Base-by-base conservation (phyloP, 2,888 invertebrate genomes). In the Cosmorhoe ocellata region DNA sequence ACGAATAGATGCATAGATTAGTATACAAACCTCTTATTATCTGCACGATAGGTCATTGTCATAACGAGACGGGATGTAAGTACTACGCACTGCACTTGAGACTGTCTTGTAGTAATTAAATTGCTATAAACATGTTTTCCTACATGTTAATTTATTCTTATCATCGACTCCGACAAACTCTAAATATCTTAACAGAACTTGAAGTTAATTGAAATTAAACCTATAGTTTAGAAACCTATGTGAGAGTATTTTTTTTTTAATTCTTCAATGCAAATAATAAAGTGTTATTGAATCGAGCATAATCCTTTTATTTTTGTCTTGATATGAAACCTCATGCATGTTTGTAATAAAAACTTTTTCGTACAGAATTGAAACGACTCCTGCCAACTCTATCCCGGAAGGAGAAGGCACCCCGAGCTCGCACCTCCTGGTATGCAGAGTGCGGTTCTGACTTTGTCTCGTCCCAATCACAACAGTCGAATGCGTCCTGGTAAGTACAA, bases 351-450 rank as follows among this genome's bases (percentile, higher is more conserved):
- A 28, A 10, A 5, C 10, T 30, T 12, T 44, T n/a, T 27, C 10
- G 10, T 49, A 40, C 79, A 90, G 90, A 90, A 69, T 63, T 88
- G 71, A 90, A 87, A 69, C 83, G 88, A 47, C 71, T 89, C 44
- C 74, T 90, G 71, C 90, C 88, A 63, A 84, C 88, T 54, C 66
- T 86, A 53, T 79, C 82, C 59, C 79, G 87, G 62, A 85, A 90
- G 74, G 90, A 89, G 58, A 84, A 87, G 77, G 75, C 78, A 63
- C 81, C 86, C 59, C 79, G 85, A 51, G 80, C 85, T 54, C 81
- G 91, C 60, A 93, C 93, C 9, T 94, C 93, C 2, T 94, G 94
- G 94, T 94, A 94, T 77, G 92, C 94, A 0, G 94, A 94, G 69
- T 93, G 93, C 66, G 93, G 93, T 4, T 91, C 79, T 45, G 76